phyloP scores from a whole-genome alignment of 2,888 invertebrate species.

The Nesidiocoris tenuis region DNA sequence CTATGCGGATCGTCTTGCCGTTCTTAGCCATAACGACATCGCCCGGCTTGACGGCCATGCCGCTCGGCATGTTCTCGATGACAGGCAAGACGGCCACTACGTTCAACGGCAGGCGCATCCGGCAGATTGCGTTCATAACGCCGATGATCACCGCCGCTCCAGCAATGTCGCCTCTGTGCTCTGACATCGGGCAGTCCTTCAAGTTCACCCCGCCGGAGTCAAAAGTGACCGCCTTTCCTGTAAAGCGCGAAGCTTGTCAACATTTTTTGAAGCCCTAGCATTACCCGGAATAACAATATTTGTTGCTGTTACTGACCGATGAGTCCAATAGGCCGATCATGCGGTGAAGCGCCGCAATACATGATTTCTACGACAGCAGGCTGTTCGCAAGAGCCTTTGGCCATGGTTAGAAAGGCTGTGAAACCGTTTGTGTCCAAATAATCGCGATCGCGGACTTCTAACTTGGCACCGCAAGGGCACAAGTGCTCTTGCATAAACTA shows the following conservation, averaged over 20 bases:
- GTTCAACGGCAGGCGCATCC: constrained; percentile 48
- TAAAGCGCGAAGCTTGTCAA: not conserved
- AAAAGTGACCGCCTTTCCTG: constrained; percentile 49
- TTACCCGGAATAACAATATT: too few species aligned
- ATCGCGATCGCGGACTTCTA: constrained; percentile 45
- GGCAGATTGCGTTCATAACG: constrained; percentile 48
- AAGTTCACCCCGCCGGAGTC: constrained; percentile 56
- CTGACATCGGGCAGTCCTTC: constrained; percentile 50
- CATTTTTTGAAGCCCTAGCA: not conserved
- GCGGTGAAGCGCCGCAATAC: constrained; percentile 59
- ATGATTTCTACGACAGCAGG: constrained; percentile 66
- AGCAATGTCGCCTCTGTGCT: constrained; percentile 49
- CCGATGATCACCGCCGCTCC: constrained; percentile 50
- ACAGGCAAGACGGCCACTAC: constrained; percentile 55
- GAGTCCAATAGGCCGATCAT: constrained; percentile 62
- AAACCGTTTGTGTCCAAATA: constrained; percentile 47
- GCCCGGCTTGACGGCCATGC: constrained; percentile 61
- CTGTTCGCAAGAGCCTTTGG: constrained; percentile 61
- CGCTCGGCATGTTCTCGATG: constrained; percentile 59
- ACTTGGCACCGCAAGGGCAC: constrained; percentile 46
- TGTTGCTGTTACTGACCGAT: constrained; percentile 60
- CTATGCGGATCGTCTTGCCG: constrained; percentile 64
- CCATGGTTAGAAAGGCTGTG: constrained; percentile 45
- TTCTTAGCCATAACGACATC: constrained; percentile 57
- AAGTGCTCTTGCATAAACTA: constrained; percentile 45